Evolutionary conservation across 2,797 vertebrate species (phyloP).

Genomic region (Atherinosoma microstoma): DNA sequence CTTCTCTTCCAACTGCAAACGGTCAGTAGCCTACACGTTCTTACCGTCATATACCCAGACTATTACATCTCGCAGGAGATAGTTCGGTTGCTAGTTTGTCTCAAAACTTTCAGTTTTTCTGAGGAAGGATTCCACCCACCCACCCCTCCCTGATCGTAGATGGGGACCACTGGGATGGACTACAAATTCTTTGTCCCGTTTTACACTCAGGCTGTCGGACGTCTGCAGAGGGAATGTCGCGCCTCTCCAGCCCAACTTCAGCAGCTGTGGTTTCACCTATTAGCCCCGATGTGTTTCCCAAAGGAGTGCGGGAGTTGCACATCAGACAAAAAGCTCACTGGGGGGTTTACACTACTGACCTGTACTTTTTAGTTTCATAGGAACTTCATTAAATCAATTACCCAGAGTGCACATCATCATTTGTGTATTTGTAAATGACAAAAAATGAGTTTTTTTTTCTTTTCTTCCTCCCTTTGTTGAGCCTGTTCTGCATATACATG

Average conservation of each 20-base stretch:
- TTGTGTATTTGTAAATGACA: constrained; percentile 58
- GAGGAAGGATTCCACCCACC: background rate
- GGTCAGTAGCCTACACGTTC: background rate
- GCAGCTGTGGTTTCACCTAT: constrained; percentile 91
- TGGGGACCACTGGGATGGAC: constrained; percentile 17
- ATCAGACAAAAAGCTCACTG: constrained; percentile 88
- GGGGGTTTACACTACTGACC: constrained; percentile 88
- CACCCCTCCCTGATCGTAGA: background rate
- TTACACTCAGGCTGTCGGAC: constrained; percentile 49
- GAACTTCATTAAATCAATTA: constrained; percentile 98
- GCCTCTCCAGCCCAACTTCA: constrained; percentile 75
- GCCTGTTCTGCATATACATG: background rate
- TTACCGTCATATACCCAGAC: background rate
- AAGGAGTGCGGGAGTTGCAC: constrained; percentile 89
- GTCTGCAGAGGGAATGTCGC: constrained; percentile 56
- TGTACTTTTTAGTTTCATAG: constrained; percentile 91
- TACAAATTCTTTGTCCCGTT: constrained; percentile 54
- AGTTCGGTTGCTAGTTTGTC: background rate
- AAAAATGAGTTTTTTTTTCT: background rate
- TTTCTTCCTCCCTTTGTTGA: background rate
- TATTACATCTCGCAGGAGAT: background rate
- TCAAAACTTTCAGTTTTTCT: background rate
- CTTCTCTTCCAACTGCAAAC: constrained; percentile 11
- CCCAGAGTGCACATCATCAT: constrained; percentile 88
- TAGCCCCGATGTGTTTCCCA: constrained; percentile 92